Evolutionary conservation across 2,113 vertebrate genomes (phyloP).

Genomic region (Salvelinus namaycush): DNA sequence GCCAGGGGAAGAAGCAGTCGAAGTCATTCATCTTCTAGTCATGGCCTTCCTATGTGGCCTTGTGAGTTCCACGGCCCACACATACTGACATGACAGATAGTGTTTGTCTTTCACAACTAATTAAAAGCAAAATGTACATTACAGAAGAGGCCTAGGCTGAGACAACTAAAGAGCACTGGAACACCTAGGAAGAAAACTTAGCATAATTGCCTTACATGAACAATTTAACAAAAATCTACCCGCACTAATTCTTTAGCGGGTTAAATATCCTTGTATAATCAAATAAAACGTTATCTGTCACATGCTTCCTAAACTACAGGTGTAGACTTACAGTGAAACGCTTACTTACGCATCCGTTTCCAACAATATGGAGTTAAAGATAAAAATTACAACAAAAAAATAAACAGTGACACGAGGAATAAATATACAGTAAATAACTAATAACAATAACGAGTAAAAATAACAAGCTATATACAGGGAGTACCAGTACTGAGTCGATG

Average conservation of each 20-base stretch:
- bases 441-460: too few relatives aligned
- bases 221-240: slow-evolving; percentile 52
- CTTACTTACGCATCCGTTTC: too few relatives aligned
- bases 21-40: too few relatives aligned
- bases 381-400: too few relatives aligned
- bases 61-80: neutral
- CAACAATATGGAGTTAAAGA: too few relatives aligned
- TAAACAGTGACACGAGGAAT: too few relatives aligned
- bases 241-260: neutral
- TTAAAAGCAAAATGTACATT: slow-evolving; percentile 41
- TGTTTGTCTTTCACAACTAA: slow-evolving; percentile 46
- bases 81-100: slow-evolving; percentile 38
- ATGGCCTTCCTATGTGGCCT: too few relatives aligned
- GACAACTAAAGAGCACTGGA: slow-evolving; percentile 30
- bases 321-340: too few relatives aligned
- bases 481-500: too few relatives aligned
- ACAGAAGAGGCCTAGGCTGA: slow-evolving; percentile 30
- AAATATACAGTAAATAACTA: slow-evolving; percentile 3
- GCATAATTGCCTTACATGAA: slow-evolving; percentile 44
- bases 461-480: too few relatives aligned
- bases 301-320: neutral
- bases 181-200: slow-evolving; percentile 66
- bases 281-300: neutral
- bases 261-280: neutral
- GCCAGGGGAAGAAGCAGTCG: neutral